phyloP scores from a whole-genome alignment of 2,797 vertebrate species.

The Labeo calbasu region DNA sequence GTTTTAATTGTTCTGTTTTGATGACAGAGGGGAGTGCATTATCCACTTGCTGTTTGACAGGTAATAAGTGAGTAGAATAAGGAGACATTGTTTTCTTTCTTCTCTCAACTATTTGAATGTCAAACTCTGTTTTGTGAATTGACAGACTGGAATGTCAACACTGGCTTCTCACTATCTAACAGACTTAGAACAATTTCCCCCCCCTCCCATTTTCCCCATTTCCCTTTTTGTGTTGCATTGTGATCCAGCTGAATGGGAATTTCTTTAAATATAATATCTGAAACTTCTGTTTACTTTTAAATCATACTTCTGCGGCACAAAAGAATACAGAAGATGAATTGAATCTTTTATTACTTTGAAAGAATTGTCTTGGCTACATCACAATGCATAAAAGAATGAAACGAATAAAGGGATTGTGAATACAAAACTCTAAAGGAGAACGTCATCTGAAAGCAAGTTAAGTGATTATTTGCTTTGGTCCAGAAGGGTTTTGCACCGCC shows the following conservation, averaged over 20 bases:
- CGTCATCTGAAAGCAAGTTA: neutral
- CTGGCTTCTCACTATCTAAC: neutral
- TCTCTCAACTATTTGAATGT: constrained; percentile 32
- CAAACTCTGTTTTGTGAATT: constrained; percentile 19
- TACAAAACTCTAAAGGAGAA: constrained; percentile 3
- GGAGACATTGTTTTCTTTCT: constrained; percentile 6
- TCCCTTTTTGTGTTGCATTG: neutral
- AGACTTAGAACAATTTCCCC: neutral
- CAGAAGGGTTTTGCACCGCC: constrained; percentile 10
- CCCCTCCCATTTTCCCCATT: neutral
- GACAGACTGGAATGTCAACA: constrained; percentile 29
- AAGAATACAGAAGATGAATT: constrained; percentile 7
- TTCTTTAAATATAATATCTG: constrained; percentile 5
- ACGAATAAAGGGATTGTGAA: neutral
- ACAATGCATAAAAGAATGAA: constrained; percentile 28
- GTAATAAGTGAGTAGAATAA: constrained; percentile 43
- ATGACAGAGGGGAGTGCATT: constrained; percentile 52
- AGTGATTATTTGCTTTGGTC: constrained; percentile 3
- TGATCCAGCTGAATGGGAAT: neutral
- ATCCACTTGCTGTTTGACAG: constrained; percentile 52
- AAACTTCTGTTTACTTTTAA: constrained; percentile 15
- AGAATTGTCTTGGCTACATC: neutral
- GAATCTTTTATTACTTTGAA: constrained; percentile 12
- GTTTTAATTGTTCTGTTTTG: constrained; percentile 65
- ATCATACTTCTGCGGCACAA: neutral